Evolutionary conservation across 2,113 vertebrate genomes (phyloP), one percentile per base, ranked within the genome.

Genomic region (Eolophus roseicapilla): DNA sequence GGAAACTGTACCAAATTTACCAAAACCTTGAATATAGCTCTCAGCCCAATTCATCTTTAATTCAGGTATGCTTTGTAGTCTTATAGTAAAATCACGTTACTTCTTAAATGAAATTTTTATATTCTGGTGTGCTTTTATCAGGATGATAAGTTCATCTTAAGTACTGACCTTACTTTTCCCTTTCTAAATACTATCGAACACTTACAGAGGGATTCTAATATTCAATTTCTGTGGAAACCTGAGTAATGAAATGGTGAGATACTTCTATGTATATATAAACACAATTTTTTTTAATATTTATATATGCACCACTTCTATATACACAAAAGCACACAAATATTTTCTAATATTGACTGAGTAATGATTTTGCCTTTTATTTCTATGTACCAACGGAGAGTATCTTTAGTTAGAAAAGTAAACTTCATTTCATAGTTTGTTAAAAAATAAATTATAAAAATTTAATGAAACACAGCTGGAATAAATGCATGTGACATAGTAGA

Each of bases 401-500:
- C n/a, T 89, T 85, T 44, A 76, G 82, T 57, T 37, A 57, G 41
- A 87, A 57, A 70, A 68, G 18, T 43, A 63, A n/a, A 49, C 18
- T 65, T 28, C 10, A 57, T 41, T 85, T 64, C 65, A 70, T 24
- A 78, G 16, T 82, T 90, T 65, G 11, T 59, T 90, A 21, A 86
- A 76, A 82, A 91, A 81, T 25, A 80, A 92, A 77, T 78, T 0
- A 25, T 41, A 77, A 20, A 62, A 59, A 79, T 77, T 7, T 74
- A 73, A 87, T 21, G 12, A 94, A 90, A 77, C 53, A 81, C 89
- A 93, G 84, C 90, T 91, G 85, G 77, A 79, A 95, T 67, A 85
- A 93, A 82, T 83, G 33, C 69, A 59, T 43, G 6, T 59, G 33
- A 76, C 50, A 79, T 39, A 93, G 35, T 57, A 71, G 88, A 50